Percentiles rank a stretch among this genome's conserved stretches.
Evolutionary conservation across 2,113 vertebrate species (phyloP).

Genomic region (Greenwoodochromis staneri): DNA sequence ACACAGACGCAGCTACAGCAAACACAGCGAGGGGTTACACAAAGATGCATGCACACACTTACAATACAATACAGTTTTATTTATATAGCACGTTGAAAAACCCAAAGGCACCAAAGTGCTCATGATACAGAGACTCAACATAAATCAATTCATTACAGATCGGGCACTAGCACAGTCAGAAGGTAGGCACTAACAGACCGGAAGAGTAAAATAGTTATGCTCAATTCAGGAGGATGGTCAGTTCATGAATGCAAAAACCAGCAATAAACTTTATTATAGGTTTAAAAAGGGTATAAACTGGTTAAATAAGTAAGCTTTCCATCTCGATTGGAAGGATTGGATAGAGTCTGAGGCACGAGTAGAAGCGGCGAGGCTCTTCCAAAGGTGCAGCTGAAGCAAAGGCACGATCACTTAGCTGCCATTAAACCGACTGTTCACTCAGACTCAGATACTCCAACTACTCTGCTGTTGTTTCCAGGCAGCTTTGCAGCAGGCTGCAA

Average conservation of each 20-base stretch:
- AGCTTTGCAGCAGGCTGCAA: neutral
- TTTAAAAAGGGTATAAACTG: neutral
- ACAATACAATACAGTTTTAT: neutral
- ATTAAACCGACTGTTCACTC: neutral
- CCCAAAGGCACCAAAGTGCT: neutral
- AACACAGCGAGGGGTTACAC: neutral
- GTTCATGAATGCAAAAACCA: neutral
- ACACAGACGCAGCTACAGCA: neutral
- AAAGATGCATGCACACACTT: neutral
- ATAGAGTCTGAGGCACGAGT: neutral
- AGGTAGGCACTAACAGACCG: neutral
- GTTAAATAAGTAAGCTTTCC: neutral
- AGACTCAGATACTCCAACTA: neutral
- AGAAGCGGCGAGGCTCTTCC: rapidly evolving
- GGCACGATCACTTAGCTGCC: rapidly evolving
- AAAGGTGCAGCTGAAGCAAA: neutral
- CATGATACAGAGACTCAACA: neutral
- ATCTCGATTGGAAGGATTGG: neutral
- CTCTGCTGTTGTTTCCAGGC: neutral
- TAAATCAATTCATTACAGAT: neutral
- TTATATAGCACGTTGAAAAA: neutral
- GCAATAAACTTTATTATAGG: rapidly evolving
- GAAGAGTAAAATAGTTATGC: neutral
- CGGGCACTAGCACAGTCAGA: neutral
- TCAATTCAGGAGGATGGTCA: neutral